Conservation (phyloP, 1,140 invertebrate species). For the Drosophila serrata region DNA sequence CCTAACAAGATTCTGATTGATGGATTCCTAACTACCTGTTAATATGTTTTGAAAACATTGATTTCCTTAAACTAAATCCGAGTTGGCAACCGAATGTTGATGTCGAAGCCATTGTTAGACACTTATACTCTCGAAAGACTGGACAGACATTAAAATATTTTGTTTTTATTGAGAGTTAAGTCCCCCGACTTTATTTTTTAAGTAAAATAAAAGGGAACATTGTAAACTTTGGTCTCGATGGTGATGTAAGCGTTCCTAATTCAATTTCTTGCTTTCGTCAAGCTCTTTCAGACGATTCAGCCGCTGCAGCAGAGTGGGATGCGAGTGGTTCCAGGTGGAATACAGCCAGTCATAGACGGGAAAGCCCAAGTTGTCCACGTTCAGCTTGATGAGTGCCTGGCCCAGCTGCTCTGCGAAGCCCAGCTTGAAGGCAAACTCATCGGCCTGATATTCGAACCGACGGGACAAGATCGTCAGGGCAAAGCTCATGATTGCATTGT, state of each 20-base stretch:
- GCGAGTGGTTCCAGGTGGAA: slow-evolving; percentile 97
- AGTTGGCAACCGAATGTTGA: not conserved
- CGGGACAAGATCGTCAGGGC: slow-evolving; percentile 89
- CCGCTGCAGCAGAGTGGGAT: slow-evolving; percentile 97
- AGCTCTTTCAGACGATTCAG: slow-evolving; percentile 87
- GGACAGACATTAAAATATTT: not conserved
- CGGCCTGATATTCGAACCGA: slow-evolving; percentile 98
- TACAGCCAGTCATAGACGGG: slow-evolving; percentile 96
- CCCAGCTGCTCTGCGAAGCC: slow-evolving; percentile 90
- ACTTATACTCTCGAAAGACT: not conserved
- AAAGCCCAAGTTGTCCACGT: slow-evolving; percentile 97
- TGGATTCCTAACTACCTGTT: slow-evolving; percentile 22
- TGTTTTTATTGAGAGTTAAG: slow-evolving; percentile 12
- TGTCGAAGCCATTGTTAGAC: not conserved
- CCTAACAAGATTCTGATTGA: slow-evolving; percentile 7
- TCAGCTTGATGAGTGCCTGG: slow-evolving; percentile 95
- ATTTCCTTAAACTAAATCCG: not conserved
- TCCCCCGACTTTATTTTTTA: slow-evolving; percentile 35
- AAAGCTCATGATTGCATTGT: slow-evolving; percentile 94
- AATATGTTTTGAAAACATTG: not conserved
- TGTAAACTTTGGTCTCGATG: slow-evolving; percentile 62
- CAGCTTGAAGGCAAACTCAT: slow-evolving; percentile 94
- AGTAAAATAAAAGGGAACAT: slow-evolving; percentile 36
- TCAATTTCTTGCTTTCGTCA: slow-evolving; percentile 58
- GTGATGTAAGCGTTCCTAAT: slow-evolving; percentile 32